Evolutionary conservation across 2,113 vertebrate genomes (phyloP), one percentile per base, ranked within the genome.

Genomic region (Acinonyx jubatus): DNA sequence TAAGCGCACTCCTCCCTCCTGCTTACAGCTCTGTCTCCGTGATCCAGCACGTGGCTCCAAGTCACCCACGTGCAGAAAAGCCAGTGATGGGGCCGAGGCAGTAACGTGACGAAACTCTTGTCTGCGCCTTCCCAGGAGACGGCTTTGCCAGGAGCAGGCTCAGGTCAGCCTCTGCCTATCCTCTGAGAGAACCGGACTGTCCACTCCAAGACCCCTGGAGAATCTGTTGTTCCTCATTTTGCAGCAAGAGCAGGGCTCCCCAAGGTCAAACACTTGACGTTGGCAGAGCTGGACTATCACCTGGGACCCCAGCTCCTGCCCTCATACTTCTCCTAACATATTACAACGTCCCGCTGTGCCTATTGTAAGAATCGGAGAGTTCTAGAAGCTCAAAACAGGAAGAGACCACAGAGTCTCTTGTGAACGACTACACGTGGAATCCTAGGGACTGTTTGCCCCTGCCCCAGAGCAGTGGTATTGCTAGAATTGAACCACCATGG

Each of bases 361-460:
- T 63, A 0, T 55, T 48, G 18, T 73, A 66, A 73, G 92, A 96
- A 63, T 16, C 29, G 66, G 91, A 6, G 79, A 83, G 33, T 48
- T n/a, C 89, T 50, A 29, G 71, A 61, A 15, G 5, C 45, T 81
- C 50, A 48, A 89, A 87, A 78, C 31, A 36, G 45, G 80, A 83
- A 90, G 81, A 80, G 80, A 94, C 19, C 52, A 38, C 45, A 45
- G 29, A 78, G 63, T 38, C 55, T 84, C 66, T 76, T 92, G 2
- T 80, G 69, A 91, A 45, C 65, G 36, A 10, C 66, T 38, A 10
- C 15, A 23, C 21, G 3, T 8, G 71, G 76, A 27, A 55, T 87
- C 87, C 83, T 86, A 57, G 89, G 80, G n/a, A 69, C 88, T 48
- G 3, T 76, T 52, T 52, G n/a, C 57, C 65, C 25, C 55, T 88